Conservation (phyloP, 2,113 vertebrate species). For the Neodon shergylaensis region DNA sequence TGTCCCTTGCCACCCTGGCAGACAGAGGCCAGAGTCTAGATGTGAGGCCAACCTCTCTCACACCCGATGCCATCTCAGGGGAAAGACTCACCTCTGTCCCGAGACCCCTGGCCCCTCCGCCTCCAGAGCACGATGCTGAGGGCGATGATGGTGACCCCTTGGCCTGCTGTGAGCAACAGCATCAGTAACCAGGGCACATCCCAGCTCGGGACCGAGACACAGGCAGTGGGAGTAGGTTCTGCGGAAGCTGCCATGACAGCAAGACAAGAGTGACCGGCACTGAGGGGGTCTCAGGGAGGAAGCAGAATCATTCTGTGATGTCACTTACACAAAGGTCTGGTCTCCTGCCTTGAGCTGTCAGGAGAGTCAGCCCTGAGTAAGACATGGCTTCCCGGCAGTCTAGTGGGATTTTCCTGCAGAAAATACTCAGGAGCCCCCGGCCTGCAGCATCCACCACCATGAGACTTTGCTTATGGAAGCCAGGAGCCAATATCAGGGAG, state of each 20-base stretch:
- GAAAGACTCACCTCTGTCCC: slow-evolving; percentile 50
- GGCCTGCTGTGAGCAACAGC: slow-evolving; percentile 42
- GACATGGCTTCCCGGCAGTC: not conserved
- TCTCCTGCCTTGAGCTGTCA: not conserved
- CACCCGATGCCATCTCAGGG: not conserved
- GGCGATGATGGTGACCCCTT: slow-evolving; percentile 35
- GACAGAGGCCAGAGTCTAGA: not conserved
- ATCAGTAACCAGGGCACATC: slow-evolving; percentile 55
- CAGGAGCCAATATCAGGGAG: not conserved
- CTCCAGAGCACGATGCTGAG: slow-evolving; percentile 68
- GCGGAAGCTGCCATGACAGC: not conserved
- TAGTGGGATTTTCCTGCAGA: not conserved
- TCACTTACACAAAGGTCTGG: not conserved
- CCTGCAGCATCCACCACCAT: no score
- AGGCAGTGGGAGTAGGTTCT: not conserved
- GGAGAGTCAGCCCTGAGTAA: not conserved
- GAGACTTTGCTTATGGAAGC: not conserved
- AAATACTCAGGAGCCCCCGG: not conserved
- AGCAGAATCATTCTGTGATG: not conserved
- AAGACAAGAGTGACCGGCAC: not conserved
- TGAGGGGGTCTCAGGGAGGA: not conserved
- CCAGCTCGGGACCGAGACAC: slow-evolving; percentile 15
- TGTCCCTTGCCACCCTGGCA: not conserved
- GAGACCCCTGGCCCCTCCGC: not conserved
- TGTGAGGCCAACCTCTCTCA: not conserved